Evolutionary conservation across 2,113 vertebrate genomes (phyloP).

Genomic region (Pterophyllum scalare): DNA sequence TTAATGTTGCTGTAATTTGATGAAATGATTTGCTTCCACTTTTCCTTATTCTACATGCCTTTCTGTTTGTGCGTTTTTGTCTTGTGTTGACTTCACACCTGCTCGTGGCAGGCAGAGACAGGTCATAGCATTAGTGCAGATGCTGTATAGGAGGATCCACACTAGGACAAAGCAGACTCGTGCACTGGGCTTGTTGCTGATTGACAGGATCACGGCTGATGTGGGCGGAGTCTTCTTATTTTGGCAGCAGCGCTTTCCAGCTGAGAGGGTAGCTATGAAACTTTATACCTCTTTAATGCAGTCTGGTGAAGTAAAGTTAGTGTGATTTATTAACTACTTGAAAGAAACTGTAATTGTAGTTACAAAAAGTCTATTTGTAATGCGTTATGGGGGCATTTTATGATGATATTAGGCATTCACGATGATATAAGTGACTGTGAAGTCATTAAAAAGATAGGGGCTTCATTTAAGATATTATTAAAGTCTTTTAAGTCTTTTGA

Average conservation of each 20-base stretch:
- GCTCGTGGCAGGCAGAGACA: not conserved
- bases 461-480: slow-evolving; percentile 20
- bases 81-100: not conserved
- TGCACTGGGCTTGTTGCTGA: not conserved
- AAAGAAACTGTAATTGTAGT: not conserved
- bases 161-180: slow-evolving; percentile 12
- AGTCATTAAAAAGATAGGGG: not conserved
- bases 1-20: not conserved
- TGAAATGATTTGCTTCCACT: not conserved
- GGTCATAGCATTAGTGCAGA: not conserved
- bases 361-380: slow-evolving; percentile 14
- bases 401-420: slow-evolving; percentile 4
- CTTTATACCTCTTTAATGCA: not conserved
- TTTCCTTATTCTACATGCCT: not conserved
- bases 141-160: not conserved
- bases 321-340: not conserved
- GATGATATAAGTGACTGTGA: not conserved
- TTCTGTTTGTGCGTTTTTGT: not conserved
- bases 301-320: not conserved
- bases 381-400: not conserved
- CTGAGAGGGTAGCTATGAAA: slow-evolving; percentile 7
- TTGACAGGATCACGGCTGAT: slow-evolving; percentile 19
- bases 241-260: slow-evolving; percentile 13
- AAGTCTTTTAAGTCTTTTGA: slow-evolving; percentile 42
- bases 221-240: slow-evolving; percentile 3